Percentiles rank a stretch among this genome's conserved stretches.
Conservation (phyloP, 2,888 invertebrate species). For the Emmelina monodactyla region DNA sequence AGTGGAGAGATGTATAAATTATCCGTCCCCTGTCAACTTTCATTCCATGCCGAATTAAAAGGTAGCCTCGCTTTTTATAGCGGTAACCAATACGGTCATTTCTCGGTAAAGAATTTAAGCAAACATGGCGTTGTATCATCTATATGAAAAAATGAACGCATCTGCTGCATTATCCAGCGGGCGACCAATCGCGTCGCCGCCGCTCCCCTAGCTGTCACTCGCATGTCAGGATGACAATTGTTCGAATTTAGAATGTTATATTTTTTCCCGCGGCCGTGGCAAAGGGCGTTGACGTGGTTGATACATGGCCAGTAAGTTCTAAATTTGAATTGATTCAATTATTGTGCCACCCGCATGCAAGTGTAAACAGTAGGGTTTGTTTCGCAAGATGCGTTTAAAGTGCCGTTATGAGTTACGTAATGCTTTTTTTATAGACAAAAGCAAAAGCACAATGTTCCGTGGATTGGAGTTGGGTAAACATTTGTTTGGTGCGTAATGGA, state of each 20-base stretch:
- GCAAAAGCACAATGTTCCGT: no score
- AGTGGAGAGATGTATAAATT: no score
- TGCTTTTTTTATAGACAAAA: no score
- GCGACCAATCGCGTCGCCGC: constrained; percentile 45
- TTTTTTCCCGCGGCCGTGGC: constrained; percentile 28
- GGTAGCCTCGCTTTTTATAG: no score
- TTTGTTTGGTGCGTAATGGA: constrained; percentile 31
- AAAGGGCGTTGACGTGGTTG: constrained; percentile 53
- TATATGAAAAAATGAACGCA: constrained; percentile 38
- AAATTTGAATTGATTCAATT: constrained; percentile 64
- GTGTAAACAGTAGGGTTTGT: constrained; percentile 45
- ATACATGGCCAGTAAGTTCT: constrained; percentile 50
- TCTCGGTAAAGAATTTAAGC: constrained; percentile 46
- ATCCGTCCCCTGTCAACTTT: no score
- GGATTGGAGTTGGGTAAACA: constrained; percentile 9
- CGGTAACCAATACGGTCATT: constrained; percentile 34
- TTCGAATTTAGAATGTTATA: constrained; percentile 48
- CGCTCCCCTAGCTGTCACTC: constrained; percentile 62
- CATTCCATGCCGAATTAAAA: constrained; percentile 42
- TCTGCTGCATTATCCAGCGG: constrained; percentile 61
- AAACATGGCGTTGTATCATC: constrained; percentile 47
- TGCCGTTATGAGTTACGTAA: no score
- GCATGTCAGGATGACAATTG: constrained; percentile 45
- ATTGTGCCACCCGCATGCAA: constrained; percentile 58
- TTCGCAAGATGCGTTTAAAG: no score